Evolutionary conservation across 2,888 invertebrate genomes (phyloP), one percentile per base, ranked within the genome.

Genomic region (Petrophora chlorosata): DNA sequence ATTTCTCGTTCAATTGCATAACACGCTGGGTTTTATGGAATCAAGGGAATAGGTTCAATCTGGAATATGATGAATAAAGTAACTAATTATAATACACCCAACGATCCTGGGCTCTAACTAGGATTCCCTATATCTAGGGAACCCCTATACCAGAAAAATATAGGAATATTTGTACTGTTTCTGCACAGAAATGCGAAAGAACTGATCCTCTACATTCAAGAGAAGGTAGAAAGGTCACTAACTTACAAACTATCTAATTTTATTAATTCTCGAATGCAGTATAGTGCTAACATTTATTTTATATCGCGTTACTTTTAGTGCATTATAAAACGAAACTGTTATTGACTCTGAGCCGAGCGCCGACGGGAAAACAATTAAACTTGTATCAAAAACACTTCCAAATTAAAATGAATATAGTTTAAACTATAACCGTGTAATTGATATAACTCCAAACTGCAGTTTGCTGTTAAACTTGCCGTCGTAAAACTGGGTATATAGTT

Each of bases 291-390:
- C 15, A 16, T 5, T 25, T 25, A 10, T 25, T 10, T 10, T 25
- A 9, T 14, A 29, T 23, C 23, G 5, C 23, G 22, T 34, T 34
- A 34, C 14, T 35, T 23, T 35, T 35, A 35, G n/a, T 23, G 35
- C 23, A 22, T 45, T 33, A 41, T 48, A 48, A 55, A 55, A 51
- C 22, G 19, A 13, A 48, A 55, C 39, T 19, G 52, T 55, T 52
- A 52, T 48, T 26, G 48, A 43, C 30, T 40, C 32, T 17, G 33
- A 8, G 9, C 5, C 34, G 14, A 12, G 5, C 8, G 19, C 16
- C 30, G 26, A 15, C 19, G 26, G n/a, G 23, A 43, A 29, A 35
- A 32, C 26, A 12, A 29, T 35, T 15, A 35, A 23, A 35, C n/a
- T 23, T 14, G 15, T 15, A 35, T 29, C 19, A 28, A 15, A 41